These are phyloP conservation scores for Caenorhabditis remanei DNA, from an alignment of 1,140 invertebrate species.

Conservation along the genomic window DNA sequence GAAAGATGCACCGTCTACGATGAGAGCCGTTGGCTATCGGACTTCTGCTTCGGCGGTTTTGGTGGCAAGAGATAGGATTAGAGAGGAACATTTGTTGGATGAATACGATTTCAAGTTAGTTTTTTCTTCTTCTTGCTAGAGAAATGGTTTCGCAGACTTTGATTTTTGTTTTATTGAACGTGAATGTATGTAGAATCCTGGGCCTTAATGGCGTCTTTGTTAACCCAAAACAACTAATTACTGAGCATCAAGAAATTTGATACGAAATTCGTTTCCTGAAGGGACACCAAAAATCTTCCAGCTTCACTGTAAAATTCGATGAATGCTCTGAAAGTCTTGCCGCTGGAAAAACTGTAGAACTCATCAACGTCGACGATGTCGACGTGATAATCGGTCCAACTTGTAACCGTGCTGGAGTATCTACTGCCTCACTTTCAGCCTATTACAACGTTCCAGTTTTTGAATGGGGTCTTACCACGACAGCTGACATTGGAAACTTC, in stretches of 20 bases:
- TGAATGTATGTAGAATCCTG: too few species aligned
- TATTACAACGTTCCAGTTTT: constrained; percentile 47
- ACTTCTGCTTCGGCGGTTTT: constrained; percentile 32
- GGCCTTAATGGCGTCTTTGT: too few species aligned
- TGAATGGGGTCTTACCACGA: neutral
- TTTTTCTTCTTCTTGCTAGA: neutral
- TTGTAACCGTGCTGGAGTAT: constrained; percentile 10
- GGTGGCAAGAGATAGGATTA: constrained; percentile 23
- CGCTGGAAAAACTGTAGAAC: constrained; percentile 18
- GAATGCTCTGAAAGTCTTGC: constrained; percentile 4
- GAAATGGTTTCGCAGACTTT: too few species aligned
- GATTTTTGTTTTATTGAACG: too few species aligned
- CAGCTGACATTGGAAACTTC: constrained; percentile 37
- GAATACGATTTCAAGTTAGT: constrained; percentile 30
- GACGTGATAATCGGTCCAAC: constrained; percentile 52
- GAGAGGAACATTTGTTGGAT: constrained; percentile 7
- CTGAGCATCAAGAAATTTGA: too few species aligned
- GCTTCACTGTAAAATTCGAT: constrained; percentile 40
- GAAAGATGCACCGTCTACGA: neutral
- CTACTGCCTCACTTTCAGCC: neutral
- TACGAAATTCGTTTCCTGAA: too few species aligned
- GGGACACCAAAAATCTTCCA: neutral
- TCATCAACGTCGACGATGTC: constrained; percentile 19
- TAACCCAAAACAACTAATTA: too few species aligned
- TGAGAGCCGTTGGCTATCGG: constrained; percentile 24